Conservation (phyloP, 2,888 invertebrate genomes). For the Microctonus brassicae region DNA sequence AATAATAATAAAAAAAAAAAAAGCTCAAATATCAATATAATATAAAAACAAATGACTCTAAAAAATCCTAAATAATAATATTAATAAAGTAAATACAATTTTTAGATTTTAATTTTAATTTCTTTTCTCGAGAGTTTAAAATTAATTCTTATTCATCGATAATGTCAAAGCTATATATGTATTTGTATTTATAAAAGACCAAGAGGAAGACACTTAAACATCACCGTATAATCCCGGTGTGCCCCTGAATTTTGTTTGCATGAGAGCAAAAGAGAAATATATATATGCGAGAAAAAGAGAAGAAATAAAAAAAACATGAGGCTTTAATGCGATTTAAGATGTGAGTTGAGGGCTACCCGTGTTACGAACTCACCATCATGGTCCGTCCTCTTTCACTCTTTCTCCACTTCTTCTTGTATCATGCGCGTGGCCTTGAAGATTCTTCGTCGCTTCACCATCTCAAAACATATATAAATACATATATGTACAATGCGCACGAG, state of each 20-base stretch:
- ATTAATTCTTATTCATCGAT: not conserved
- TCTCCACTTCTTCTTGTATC: conserved; percentile 24
- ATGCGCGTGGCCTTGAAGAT: conserved; percentile 36
- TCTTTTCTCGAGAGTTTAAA: not conserved
- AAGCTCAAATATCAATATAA: too few relatives aligned
- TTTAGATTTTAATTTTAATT: not conserved
- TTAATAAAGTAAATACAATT: not conserved
- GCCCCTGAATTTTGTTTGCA: conserved; percentile 14
- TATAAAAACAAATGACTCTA: not conserved
- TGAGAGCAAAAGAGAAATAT: conserved; percentile 3
- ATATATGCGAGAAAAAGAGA: not conserved
- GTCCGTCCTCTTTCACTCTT: conserved; percentile 25
- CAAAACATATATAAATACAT: conserved; percentile 12
- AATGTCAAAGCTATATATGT: not conserved
- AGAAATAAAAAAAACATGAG: conserved; percentile 47
- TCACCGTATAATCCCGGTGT: conserved; percentile 28
- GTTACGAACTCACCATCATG: conserved; percentile 50
- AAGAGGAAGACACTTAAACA: conserved; percentile 29
- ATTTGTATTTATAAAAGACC: conserved; percentile 3
- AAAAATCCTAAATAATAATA: not conserved
- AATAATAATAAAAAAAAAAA: too few relatives aligned
- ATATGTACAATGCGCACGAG: conserved; percentile 20
- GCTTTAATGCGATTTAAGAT: conserved; percentile 61
- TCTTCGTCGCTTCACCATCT: conserved; percentile 21
- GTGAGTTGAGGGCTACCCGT: conserved; percentile 51